Conservation (phyloP, 2,113 vertebrate species). For the Dromas ardeola region DNA sequence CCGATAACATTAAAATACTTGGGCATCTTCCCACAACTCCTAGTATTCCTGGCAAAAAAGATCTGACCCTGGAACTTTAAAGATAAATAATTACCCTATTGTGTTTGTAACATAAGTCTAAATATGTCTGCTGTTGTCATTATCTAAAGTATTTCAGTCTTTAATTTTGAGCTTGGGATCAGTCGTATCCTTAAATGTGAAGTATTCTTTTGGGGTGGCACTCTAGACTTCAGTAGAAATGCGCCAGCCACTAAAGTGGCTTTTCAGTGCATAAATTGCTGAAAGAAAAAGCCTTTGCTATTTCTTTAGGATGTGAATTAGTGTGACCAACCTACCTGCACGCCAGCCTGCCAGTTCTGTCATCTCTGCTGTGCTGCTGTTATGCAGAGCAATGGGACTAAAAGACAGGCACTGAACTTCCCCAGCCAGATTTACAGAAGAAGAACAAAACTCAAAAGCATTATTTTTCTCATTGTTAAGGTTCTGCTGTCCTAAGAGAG, state of each 20-base stretch:
- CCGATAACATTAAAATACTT: neutral
- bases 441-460: neutral
- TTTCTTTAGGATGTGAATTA: neutral
- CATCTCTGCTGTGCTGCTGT: neutral
- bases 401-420: neutral
- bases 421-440: neutral
- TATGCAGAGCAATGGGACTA: neutral
- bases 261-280: neutral
- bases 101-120: neutral
- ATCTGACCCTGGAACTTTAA: neutral
- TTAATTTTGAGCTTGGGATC: neutral
- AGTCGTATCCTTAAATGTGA: neutral
- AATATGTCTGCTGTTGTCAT: neutral
- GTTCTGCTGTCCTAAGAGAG: neutral
- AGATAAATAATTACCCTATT: neutral
- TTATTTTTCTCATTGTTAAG: neutral
- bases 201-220: neutral
- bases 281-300: neutral
- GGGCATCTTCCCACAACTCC: neutral
- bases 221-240: neutral
- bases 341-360: neutral
- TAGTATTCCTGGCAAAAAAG: neutral
- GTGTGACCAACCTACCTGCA: neutral
- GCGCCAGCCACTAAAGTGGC: neutral
- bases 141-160: neutral